Evolutionary conservation across 2,797 vertebrate genomes (phyloP).

Genomic region (Tenualosa thibaudeaui): DNA sequence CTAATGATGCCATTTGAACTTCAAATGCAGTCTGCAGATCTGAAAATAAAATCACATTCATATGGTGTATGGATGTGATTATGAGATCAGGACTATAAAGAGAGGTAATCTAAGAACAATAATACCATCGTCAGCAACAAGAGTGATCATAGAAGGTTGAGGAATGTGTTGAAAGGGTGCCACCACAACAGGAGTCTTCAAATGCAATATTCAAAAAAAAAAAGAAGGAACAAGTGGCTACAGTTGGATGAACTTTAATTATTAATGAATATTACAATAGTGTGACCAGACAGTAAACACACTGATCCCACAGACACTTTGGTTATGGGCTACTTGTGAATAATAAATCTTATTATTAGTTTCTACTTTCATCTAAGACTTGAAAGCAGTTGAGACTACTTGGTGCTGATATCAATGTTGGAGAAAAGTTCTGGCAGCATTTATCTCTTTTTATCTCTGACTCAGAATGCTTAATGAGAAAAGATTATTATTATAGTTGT

Average conservation of each 20-base stretch:
- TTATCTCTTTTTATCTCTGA: not conserved
- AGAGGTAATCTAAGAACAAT: not conserved
- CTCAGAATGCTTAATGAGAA: too few species aligned
- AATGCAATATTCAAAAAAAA: not conserved
- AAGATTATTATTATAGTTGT: too few species aligned
- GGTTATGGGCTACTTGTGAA: not conserved
- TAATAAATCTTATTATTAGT: not conserved
- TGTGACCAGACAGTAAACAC: not conserved
- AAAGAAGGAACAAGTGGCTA: not conserved
- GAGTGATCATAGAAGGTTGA: not conserved
- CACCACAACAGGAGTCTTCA: not conserved
- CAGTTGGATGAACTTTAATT: not conserved
- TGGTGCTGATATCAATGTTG: not conserved
- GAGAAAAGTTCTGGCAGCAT: not conserved
- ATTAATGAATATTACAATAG: not conserved
- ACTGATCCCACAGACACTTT: not conserved
- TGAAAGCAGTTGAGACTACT: not conserved
- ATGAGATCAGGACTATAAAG: not conserved
- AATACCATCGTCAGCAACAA: not conserved
- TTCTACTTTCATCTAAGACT: not conserved
- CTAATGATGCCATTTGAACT: not conserved
- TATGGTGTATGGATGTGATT: too few species aligned
- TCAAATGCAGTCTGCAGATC: not conserved
- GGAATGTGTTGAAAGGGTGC: not conserved
- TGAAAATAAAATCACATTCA: not conserved